These are phyloP conservation scores for Capreolus pygargus DNA, from an alignment of 2,113 vertebrate species.

Conservation along the genomic window DNA sequence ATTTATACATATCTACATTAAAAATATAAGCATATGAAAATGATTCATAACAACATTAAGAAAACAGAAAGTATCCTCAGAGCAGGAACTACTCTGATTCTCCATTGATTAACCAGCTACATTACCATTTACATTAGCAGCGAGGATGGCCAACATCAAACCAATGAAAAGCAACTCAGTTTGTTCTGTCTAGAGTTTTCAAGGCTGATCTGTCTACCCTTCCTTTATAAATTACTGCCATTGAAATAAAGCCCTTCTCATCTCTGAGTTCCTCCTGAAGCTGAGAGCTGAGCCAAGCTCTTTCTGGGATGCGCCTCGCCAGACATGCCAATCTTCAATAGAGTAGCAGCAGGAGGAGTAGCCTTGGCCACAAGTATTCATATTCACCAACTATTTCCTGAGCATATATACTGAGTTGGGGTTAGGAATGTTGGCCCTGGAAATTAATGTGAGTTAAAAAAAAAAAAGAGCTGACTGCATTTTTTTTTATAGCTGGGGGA, in stretches of 20 bases:
- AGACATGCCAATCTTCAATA: not conserved
- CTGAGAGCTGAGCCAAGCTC: not conserved
- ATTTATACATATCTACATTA: not conserved
- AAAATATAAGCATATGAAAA: not conserved
- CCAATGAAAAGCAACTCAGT: not conserved
- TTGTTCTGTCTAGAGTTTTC: not conserved
- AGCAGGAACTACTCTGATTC: not conserved
- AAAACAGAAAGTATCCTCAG: not conserved
- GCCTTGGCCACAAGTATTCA: not conserved
- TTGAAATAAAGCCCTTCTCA: not conserved
- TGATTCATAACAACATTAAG: not conserved
- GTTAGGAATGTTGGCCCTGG: not conserved
- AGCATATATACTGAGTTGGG: not conserved
- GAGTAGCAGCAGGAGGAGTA: not conserved
- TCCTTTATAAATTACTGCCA: not conserved
- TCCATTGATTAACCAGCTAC: not conserved
- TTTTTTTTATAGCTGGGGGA: not conserved
- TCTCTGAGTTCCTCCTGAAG: not conserved
- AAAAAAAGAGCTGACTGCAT: not conserved
- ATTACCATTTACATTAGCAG: not conserved
- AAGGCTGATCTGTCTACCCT: not conserved
- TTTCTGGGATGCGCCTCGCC: not conserved
- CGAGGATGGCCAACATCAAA: not conserved
- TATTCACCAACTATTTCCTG: not conserved
- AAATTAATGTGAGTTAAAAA: not conserved